Evolutionary conservation across 1,140 invertebrate species (phyloP).

Genomic region (Plodia interpunctella): DNA sequence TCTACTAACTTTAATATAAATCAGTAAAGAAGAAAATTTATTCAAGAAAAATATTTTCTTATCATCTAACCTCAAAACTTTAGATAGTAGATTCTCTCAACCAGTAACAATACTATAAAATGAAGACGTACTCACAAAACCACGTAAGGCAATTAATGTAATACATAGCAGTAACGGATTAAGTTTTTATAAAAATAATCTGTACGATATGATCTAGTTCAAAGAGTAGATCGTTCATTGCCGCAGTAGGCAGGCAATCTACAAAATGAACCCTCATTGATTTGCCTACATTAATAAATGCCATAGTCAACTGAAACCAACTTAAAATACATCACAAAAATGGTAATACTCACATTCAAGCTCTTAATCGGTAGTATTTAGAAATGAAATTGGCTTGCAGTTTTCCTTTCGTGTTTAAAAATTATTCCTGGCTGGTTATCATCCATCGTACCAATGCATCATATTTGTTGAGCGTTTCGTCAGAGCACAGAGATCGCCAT

Average conservation of each 20-base stretch:
- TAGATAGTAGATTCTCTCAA: too few species aligned
- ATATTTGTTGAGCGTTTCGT: slow-evolving; percentile 71
- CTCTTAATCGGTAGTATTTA: slow-evolving; percentile 20
- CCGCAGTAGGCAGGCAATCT: slow-evolving; percentile 54
- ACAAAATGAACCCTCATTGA: slow-evolving; percentile 68
- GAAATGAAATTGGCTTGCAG: slow-evolving; percentile 22
- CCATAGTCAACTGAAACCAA: slow-evolving; percentile 38
- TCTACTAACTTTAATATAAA: background rate
- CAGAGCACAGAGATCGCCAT: slow-evolving; percentile 53
- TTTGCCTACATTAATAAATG: slow-evolving; percentile 68
- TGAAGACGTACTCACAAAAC: too few species aligned
- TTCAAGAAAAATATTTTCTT: too few species aligned
- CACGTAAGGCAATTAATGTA: background rate
- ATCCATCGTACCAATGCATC: slow-evolving; percentile 65
- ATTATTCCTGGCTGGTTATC: slow-evolving; percentile 29
- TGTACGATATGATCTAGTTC: slow-evolving; percentile 18
- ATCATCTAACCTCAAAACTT: too few species aligned
- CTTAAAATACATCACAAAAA: slow-evolving; percentile 13
- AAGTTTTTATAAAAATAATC: background rate
- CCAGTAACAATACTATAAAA: too few species aligned
- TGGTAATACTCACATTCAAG: background rate
- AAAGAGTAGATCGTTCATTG: slow-evolving; percentile 57
- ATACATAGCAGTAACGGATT: background rate
- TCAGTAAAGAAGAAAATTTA: too few species aligned
- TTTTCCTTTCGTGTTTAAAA: background rate